phyloP scores from a whole-genome alignment of 1,140 invertebrate species.

The Lordiphosa mommai region DNA sequence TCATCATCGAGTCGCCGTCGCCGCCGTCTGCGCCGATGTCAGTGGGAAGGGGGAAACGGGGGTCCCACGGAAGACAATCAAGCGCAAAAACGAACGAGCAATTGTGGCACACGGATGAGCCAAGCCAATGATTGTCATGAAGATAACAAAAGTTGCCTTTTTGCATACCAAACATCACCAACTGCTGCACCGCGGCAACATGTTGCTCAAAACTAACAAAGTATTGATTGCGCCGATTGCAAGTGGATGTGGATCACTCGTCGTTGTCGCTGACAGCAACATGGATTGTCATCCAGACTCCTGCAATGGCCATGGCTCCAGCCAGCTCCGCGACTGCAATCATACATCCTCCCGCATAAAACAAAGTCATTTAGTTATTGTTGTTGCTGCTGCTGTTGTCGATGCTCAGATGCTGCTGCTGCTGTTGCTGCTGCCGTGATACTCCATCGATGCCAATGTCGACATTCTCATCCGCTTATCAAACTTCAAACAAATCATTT shows the following conservation, averaged over 20 bases:
- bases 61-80: conserved; percentile 59
- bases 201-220: conserved; percentile 77
- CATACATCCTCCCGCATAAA: conserved; percentile 61
- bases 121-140: conserved; percentile 69
- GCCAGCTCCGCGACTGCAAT: conserved; percentile 30
- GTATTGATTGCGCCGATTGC: conserved; percentile 76
- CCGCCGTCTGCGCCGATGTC: conserved; percentile 6
- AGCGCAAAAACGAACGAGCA: conserved; percentile 76
- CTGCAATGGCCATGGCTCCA: conserved; percentile 28
- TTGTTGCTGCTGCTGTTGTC: conserved; percentile 44
- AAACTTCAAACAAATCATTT: conserved; percentile 76
- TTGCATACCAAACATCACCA: conserved; percentile 71
- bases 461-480: conserved; percentile 79
- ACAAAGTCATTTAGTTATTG: conserved; percentile 76
- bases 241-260: conserved; percentile 74
- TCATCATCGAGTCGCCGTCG: conserved; percentile 35
- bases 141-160: conserved; percentile 77
- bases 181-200: conserved; percentile 56
- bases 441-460: conserved; percentile 43
- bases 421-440: conserved; percentile 25
- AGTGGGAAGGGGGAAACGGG: conserved; percentile 16
- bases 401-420: conserved; percentile 32
- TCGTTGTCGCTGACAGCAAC: conserved; percentile 61
- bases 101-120: conserved; percentile 75
- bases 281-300: conserved; percentile 68